These are phyloP conservation scores for Morelia viridis DNA, from an alignment of 2,797 vertebrate genomes.

Conservation along the genomic window DNA sequence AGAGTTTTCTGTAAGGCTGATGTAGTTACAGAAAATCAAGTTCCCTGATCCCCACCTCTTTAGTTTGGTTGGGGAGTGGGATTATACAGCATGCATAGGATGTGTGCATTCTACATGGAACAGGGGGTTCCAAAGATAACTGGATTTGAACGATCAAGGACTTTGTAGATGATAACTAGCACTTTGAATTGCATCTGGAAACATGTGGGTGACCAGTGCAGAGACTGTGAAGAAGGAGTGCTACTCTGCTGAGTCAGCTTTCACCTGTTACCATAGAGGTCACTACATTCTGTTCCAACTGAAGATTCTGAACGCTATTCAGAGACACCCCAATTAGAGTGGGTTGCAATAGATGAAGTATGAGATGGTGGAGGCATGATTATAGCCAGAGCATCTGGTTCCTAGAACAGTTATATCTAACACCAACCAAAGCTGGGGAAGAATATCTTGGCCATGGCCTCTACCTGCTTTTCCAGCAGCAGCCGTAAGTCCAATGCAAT, in stretches of 20 bases:
- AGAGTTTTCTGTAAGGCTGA: not conserved
- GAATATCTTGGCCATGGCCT: not conserved
- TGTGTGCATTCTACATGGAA: not conserved
- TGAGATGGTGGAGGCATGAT: not conserved
- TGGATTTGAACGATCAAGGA: not conserved
- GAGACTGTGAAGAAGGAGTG: not conserved
- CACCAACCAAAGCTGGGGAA: not conserved
- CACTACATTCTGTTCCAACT: not conserved
- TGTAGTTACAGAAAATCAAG: not conserved
- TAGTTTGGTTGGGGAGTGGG: not conserved
- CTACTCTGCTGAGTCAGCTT: not conserved
- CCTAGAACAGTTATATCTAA: not conserved
- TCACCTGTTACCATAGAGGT: not conserved
- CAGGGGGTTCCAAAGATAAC: not conserved
- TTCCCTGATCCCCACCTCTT: not conserved
- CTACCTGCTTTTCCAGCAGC: not conserved
- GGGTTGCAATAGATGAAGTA: not conserved
- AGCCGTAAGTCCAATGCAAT: not conserved
- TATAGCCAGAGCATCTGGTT: not conserved
- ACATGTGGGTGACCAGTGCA: not conserved
- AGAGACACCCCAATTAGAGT: not conserved
- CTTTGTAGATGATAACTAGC: not conserved
- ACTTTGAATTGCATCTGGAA: not conserved
- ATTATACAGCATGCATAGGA: not conserved
- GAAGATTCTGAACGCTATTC: not conserved